A percentile compares a stretch with the other conserved stretches of the same genome.
phyloP scores from a whole-genome alignment of 37 sponge, comb jelly and placozoan genomes.

The Mnemiopsis leidyi region DNA sequence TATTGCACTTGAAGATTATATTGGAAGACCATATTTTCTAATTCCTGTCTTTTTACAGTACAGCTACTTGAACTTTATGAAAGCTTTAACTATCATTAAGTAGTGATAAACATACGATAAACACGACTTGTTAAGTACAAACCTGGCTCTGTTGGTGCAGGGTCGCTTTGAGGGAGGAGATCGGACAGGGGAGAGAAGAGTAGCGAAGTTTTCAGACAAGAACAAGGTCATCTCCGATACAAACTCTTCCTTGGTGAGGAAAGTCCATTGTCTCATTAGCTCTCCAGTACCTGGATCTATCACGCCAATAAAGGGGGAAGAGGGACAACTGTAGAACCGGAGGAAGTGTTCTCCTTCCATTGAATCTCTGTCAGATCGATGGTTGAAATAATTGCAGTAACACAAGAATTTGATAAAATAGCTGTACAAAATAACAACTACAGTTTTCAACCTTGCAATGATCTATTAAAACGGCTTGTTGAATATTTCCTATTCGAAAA shows the following conservation, averaged over 20 bases:
- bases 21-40: too few relatives aligned
- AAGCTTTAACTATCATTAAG: too few relatives aligned
- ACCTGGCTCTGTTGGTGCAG: slow-evolving; percentile 8
- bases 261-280: slow-evolving; percentile 61
- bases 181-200: slow-evolving; percentile 13
- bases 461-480: too few relatives aligned
- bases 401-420: too few relatives aligned
- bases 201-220: background rate
- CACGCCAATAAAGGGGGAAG: slow-evolving; percentile 41
- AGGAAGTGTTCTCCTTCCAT: slow-evolving; percentile 47
- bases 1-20: too few relatives aligned
- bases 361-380: slow-evolving; percentile 63
- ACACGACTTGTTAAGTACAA: too few relatives aligned
- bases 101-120: too few relatives aligned
- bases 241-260: slow-evolving; percentile 40
- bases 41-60: too few relatives aligned
- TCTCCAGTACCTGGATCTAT: slow-evolving; percentile 58
- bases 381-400: too few relatives aligned
- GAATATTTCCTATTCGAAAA: too few relatives aligned
- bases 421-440: too few relatives aligned
- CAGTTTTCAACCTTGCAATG: too few relatives aligned
- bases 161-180: slow-evolving; percentile 55
- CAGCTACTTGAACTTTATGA: background rate
- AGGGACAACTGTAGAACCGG: slow-evolving; percentile 17
- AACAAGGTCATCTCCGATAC: slow-evolving; percentile 35